Base-by-base conservation (phyloP, 2,797 vertebrate species). In the Gymnopithys bicolor region DNA sequence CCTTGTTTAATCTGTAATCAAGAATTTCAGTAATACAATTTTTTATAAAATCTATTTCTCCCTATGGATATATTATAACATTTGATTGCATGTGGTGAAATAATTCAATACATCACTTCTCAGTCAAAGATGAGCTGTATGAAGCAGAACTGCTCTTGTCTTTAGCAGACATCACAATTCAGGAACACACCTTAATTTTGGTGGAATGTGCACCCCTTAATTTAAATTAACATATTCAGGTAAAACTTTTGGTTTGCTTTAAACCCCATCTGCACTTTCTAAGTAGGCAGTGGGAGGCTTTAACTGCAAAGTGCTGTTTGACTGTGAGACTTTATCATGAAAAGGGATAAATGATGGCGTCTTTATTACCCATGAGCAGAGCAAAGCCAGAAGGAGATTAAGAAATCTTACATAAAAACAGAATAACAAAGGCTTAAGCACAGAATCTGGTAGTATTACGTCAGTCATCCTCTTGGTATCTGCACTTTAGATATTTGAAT, bases 401-500 rank as follows among this genome's bases (percentile, higher is more conserved):
- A 84, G 78, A 67, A 93, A 75, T 68, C n/a, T 78, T 68, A 58
- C 41, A 5, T 37, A 51, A 79, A 85, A 86, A 51, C 62, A 84
- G 71, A 96, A 45, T 71, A 87, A 81, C 35, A 68, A 68, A 87
- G 92, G 84, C 85, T 94, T 71, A 93, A 94, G 75, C 78, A 68
- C 84, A 87, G 69, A 83, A 87, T 93, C 90, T 60, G 0, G 0
- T 77, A 39, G 56, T 70, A 25, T 87, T 80, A 75, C 0, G 0
- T 94, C 84, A 75, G 8, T 55, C 51, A 33, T 35, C 32, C 48
- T 86, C 46, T 69, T 62, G 39, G 19, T 75, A 59, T 87, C 64
- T 80, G 84, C 90, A 93, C 90, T 95, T 94, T 78, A 89, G 74
- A 59, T 78, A 46, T 35, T 95, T 58, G 90, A 89, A 94, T 64